A percentile compares a stretch with the other conserved stretches of the same genome.
These are phyloP conservation scores for Lasioglossum villosulum DNA, from an alignment of 2,888 invertebrate genomes.

Conservation along the genomic window DNA sequence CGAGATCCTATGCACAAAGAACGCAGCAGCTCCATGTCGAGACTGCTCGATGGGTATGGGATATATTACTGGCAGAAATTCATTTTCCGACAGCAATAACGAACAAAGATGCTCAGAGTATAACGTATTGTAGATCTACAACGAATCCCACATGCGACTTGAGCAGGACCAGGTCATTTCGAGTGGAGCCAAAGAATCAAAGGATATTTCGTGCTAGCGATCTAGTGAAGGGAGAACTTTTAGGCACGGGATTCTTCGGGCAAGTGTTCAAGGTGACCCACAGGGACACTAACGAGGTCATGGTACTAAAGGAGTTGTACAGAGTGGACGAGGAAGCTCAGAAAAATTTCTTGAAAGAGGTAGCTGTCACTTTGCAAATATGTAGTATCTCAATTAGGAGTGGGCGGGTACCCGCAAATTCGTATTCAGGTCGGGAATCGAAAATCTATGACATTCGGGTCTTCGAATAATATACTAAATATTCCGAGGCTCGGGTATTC, in stretches of 20 bases:
- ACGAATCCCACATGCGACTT: slow-evolving; percentile 88
- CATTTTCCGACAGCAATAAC: not conserved
- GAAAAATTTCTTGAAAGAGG: slow-evolving; percentile 97
- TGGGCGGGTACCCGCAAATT: too few relatives aligned
- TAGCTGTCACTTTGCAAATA: slow-evolving; percentile 70
- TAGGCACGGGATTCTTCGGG: slow-evolving; percentile 98
- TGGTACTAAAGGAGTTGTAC: slow-evolving; percentile 97
- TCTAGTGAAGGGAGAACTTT: slow-evolving; percentile 93
- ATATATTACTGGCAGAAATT: slow-evolving; percentile 25
- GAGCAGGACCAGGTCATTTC: slow-evolving; percentile 94
- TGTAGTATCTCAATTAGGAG: not conserved
- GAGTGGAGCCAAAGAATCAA: slow-evolving; percentile 89
- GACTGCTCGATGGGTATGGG: slow-evolving; percentile 90
- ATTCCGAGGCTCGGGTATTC: too few relatives aligned
- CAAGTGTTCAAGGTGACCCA: slow-evolving; percentile 97
- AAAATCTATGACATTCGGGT: too few relatives aligned
- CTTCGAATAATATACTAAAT: too few relatives aligned
- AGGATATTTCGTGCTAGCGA: slow-evolving; percentile 96
- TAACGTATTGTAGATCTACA: slow-evolving; percentile 78
- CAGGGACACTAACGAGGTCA: slow-evolving; percentile 94
- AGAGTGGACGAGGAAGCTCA: slow-evolving; percentile 97
- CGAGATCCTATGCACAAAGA: slow-evolving; percentile 89
- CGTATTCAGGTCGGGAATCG: too few relatives aligned
- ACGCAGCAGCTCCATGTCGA: slow-evolving; percentile 94
- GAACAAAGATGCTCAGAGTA: not conserved